Evolutionary conservation across 2,888 invertebrate species (phyloP).

Genomic region (Cordylochernes scorpioides): DNA sequence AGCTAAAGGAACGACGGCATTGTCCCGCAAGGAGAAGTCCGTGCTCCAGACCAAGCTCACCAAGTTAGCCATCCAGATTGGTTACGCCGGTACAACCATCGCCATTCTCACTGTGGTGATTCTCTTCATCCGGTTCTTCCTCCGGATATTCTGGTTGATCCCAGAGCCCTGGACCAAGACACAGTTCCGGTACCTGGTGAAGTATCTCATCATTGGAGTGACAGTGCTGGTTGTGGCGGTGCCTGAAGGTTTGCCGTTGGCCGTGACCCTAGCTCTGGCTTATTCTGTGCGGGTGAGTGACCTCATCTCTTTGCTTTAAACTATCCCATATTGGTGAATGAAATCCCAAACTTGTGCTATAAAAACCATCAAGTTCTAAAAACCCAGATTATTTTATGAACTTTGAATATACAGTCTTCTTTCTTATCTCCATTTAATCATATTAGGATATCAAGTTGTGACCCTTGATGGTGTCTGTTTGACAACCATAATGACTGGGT

Average conservation of each 20-base stretch:
- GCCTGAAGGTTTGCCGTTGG: conserved; percentile 90
- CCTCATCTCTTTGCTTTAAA: no score
- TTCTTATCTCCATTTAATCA: no score
- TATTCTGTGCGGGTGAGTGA: conserved; percentile 80
- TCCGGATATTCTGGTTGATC: conserved; percentile 55
- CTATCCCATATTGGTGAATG: no score
- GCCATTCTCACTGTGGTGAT: conserved; percentile 93
- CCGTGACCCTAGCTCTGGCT: conserved; percentile 88
- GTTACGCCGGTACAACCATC: conserved; percentile 85
- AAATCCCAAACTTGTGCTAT: no score
- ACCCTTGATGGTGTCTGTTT: no score
- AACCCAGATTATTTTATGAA: no score
- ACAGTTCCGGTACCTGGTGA: conserved; percentile 46
- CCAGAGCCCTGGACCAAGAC: conserved; percentile 41
- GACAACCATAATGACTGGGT: no score
- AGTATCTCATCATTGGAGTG: conserved; percentile 96
- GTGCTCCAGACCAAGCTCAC: conserved; percentile 94
- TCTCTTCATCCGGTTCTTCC: conserved; percentile 76
- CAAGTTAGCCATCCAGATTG: conserved; percentile 93
- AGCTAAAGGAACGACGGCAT: no score
- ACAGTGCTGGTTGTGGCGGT: conserved; percentile 97
- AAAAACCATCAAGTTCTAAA: no score
- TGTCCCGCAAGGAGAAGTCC: conserved; percentile 95
- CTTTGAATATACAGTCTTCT: no score
- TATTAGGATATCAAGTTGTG: no score